A percentile compares a stretch with the other conserved stretches of the same genome.
Conservation (phyloP, 2,113 vertebrate species). For the Macheiramphus alcinus region DNA sequence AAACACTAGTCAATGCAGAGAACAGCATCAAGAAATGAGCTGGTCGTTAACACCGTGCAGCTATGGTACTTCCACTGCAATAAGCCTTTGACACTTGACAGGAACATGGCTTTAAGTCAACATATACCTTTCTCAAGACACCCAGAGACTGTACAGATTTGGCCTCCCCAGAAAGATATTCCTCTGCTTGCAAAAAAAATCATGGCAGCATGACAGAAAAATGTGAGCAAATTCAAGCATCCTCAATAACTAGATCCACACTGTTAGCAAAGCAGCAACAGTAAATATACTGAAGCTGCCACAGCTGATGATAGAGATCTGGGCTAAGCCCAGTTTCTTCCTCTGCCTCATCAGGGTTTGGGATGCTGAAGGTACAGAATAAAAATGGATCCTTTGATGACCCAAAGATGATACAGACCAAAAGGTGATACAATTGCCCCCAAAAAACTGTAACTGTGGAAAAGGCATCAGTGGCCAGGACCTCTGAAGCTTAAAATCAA, state of each 20-base stretch:
- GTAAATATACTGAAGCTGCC: neutral
- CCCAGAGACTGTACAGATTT: neutral
- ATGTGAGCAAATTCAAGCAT: neutral
- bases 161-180: neutral
- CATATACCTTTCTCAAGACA: neutral
- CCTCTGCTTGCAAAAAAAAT: neutral
- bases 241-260: neutral
- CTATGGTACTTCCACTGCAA: neutral
- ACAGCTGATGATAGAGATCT: neutral
- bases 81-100: neutral
- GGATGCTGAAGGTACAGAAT: neutral
- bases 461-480: neutral
- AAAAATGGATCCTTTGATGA: neutral
- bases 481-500: neutral
- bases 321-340: neutral
- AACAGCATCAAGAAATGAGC: neutral
- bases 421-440: neutral
- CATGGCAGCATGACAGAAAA: neutral
- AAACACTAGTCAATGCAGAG: neutral
- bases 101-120: neutral
- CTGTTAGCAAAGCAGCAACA: neutral
- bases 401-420: neutral
- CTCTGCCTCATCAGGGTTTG: neutral
- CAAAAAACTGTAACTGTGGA: neutral
- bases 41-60: rapidly evolving